Evolutionary conservation across 2,113 vertebrate species (phyloP).

Genomic region (Hypomesus transpacificus): DNA sequence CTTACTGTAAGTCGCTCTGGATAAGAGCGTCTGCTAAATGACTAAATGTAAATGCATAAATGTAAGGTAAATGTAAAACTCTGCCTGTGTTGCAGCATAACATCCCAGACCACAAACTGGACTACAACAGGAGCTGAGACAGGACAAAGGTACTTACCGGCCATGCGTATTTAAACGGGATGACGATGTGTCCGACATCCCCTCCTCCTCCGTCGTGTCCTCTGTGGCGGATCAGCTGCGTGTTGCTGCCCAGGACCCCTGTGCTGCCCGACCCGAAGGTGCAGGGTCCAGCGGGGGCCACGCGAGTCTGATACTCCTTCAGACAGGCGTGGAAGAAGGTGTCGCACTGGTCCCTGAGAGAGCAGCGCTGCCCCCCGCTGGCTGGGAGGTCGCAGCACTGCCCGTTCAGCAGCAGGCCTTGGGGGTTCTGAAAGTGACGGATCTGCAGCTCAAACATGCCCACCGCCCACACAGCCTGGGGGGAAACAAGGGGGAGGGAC

Average conservation of each 20-base stretch:
- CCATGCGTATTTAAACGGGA: constrained; percentile 79
- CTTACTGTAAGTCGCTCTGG: too few relatives aligned
- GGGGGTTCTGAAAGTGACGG: constrained; percentile 67
- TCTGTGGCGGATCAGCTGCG: constrained; percentile 57
- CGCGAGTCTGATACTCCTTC: constrained; percentile 79
- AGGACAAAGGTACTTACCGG: constrained; percentile 66
- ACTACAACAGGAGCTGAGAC: too few relatives aligned
- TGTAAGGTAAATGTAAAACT: too few relatives aligned
- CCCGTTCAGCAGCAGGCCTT: constrained; percentile 67
- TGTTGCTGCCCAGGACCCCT: constrained; percentile 72
- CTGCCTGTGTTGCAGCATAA: too few relatives aligned
- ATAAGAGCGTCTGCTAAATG: too few relatives aligned
- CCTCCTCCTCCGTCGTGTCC: constrained; percentile 25
- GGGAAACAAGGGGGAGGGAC: neutral
- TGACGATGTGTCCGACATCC: constrained; percentile 63
- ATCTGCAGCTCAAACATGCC: constrained; percentile 79
- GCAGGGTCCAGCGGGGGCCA: constrained; percentile 65
- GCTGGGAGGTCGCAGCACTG: constrained; percentile 72
- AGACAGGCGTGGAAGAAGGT: constrained; percentile 77
- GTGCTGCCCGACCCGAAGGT: constrained; percentile 71
- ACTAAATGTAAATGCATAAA: too few relatives aligned
- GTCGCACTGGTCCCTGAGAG: constrained; percentile 67
- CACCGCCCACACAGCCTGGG: constrained; percentile 61
- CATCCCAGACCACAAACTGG: too few relatives aligned
- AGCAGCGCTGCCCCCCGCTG: constrained; percentile 59